phyloP scores from a whole-genome alignment of 2,113 vertebrate species.

The Brachyhypopomus gauderio region DNA sequence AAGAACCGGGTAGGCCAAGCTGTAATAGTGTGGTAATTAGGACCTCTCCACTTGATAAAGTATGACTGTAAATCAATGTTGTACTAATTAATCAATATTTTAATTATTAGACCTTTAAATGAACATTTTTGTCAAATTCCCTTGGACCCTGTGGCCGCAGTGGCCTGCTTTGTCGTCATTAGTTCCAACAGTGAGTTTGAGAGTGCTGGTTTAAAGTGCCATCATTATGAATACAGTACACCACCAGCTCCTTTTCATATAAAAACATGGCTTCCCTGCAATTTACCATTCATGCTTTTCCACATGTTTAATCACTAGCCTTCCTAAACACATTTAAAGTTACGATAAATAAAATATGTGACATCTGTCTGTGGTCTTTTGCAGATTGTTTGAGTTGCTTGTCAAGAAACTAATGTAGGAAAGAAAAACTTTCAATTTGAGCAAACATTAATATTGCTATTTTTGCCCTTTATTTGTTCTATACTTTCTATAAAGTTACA shows the following conservation, averaged over 20 bases:
- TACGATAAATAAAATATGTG: not conserved
- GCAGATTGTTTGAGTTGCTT: not conserved
- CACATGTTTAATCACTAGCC: not conserved
- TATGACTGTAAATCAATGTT: constrained; percentile 98
- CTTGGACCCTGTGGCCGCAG: constrained; percentile 79
- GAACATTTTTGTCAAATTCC: constrained; percentile 93
- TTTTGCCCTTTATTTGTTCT: not conserved
- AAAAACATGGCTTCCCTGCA: constrained; percentile 6
- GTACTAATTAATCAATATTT: constrained; percentile 99
- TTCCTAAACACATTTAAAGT: not conserved
- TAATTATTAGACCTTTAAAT: constrained; percentile 99
- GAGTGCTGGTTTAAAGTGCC: constrained; percentile 52
- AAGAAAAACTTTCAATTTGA: too few species aligned
- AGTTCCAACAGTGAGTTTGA: constrained; percentile 75
- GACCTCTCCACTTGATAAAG: constrained; percentile 92
- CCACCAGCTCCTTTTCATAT: constrained; percentile 21
- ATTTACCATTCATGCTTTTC: not conserved
- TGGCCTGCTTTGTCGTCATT: constrained; percentile 78
- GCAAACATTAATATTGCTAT: not conserved
- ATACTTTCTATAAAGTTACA: constrained; percentile 8
- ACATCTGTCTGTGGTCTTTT: not conserved
- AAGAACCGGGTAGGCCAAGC: constrained; percentile 87
- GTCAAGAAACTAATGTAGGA: not conserved
- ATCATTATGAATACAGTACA: constrained; percentile 47
- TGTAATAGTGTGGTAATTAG: constrained; percentile 93